A percentile compares a stretch with the other conserved stretches of the same genome.
These are phyloP conservation scores for Stenodera caucasica DNA, from an alignment of 2,888 invertebrate species.

Conservation along the genomic window DNA sequence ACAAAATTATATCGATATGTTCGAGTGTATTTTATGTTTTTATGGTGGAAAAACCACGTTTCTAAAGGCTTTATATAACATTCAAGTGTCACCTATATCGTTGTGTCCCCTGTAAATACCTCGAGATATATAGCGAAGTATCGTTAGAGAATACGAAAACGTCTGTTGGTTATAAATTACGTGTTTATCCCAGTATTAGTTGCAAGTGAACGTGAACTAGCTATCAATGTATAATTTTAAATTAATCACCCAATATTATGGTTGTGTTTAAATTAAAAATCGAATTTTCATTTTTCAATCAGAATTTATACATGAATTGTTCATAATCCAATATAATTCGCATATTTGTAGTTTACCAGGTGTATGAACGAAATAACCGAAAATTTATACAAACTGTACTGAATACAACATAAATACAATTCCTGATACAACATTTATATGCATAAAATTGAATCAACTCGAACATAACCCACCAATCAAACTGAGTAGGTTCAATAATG, in stretches of 20 bases:
- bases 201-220: conserved; percentile 28
- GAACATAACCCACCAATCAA: background rate
- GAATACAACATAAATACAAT: background rate
- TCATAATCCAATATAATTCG: background rate
- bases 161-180: conserved; percentile 39
- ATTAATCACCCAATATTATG: too few relatives aligned
- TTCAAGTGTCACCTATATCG: conserved; percentile 37
- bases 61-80: conserved; percentile 33
- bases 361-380: background rate
- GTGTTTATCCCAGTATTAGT: conserved; percentile 37
- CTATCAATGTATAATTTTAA: too few relatives aligned
- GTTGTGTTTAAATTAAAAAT: too few relatives aligned
- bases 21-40: conserved; percentile 22
- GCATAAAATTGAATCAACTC: background rate
- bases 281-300: too few relatives aligned
- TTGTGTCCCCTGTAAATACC: conserved; percentile 35
- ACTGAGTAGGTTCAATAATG: background rate
- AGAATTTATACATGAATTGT: background rate
- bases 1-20: too few relatives aligned
- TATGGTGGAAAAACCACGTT: conserved; percentile 18
- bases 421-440: background rate
- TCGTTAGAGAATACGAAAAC: conserved; percentile 32
- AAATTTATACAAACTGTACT: background rate
- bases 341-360: background rate
- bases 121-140: conserved; percentile 34